Conservation (phyloP, 1,140 invertebrate species). For the Copidosoma floridanum region DNA sequence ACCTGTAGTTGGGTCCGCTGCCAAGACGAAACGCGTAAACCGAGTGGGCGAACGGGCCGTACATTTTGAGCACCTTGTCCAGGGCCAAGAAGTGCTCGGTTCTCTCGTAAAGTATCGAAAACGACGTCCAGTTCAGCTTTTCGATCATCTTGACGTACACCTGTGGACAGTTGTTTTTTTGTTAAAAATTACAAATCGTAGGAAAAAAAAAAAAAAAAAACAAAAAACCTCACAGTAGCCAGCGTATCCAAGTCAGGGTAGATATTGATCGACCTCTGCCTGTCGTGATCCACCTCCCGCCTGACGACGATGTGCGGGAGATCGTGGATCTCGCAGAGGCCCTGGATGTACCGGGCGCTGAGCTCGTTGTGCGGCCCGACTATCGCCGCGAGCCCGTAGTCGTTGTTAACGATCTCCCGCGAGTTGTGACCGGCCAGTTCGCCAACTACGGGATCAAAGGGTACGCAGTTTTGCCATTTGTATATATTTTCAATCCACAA, state of each 20-base stretch:
- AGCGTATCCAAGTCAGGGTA: slow-evolving; percentile 77
- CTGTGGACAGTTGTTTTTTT: slow-evolving; percentile 38
- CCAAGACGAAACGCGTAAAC: slow-evolving; percentile 63
- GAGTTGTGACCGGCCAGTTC: neutral
- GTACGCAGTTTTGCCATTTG: no score
- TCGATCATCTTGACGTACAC: slow-evolving; percentile 73
- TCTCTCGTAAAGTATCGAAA: slow-evolving; percentile 84
- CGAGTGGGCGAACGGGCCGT: slow-evolving; percentile 58
- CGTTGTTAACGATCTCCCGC: neutral
- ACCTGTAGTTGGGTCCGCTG: slow-evolving; percentile 58
- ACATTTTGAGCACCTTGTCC: slow-evolving; percentile 72
- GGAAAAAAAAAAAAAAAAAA: neutral
- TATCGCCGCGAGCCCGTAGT: slow-evolving; percentile 63
- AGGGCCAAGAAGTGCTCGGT: slow-evolving; percentile 76
- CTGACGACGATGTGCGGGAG: slow-evolving; percentile 81
- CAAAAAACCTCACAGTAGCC: slow-evolving; percentile 56
- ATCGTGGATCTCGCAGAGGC: slow-evolving; percentile 83
- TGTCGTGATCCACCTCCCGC: slow-evolving; percentile 61
- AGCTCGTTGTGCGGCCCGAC: slow-evolving; percentile 75
- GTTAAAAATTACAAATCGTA: neutral
- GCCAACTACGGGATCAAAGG: no score
- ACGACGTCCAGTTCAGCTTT: slow-evolving; percentile 78
- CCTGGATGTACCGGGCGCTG: slow-evolving; percentile 75
- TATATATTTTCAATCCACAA: no score
- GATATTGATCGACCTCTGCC: slow-evolving; percentile 74